Conservation (phyloP, 2,888 invertebrate species). For the Ethmia dodecea region DNA sequence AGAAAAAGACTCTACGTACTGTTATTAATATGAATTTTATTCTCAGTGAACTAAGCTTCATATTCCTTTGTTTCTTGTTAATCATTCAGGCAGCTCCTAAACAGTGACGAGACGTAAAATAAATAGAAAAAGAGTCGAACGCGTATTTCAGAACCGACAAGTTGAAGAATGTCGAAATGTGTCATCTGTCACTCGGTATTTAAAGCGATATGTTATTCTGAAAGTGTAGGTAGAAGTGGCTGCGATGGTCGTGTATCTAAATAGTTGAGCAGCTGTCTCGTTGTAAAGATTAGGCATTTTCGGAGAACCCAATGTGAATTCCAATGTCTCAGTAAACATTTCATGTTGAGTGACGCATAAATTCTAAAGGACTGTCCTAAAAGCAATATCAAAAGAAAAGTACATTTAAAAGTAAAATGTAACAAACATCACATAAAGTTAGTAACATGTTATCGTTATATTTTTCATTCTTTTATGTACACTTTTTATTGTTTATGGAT, state of each 20-base stretch:
- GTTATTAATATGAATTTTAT: too few relatives aligned
- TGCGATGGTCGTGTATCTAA: slow-evolving; percentile 57
- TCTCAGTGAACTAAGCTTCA: slow-evolving; percentile 38
- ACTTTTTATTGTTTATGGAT: too few relatives aligned
- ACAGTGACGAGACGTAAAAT: slow-evolving; percentile 43
- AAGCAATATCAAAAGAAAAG: neutral
- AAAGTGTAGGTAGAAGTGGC: slow-evolving; percentile 49
- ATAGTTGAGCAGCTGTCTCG: slow-evolving; percentile 64
- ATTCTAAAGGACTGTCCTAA: slow-evolving; percentile 25
- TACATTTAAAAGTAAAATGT: too few relatives aligned
- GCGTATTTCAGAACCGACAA: slow-evolving; percentile 72
- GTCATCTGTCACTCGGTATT: slow-evolving; percentile 76
- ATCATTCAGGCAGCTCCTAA: slow-evolving; percentile 30
- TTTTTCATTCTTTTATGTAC: too few relatives aligned
- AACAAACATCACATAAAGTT: too few relatives aligned
- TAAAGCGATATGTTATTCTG: slow-evolving; percentile 75
- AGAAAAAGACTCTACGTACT: slow-evolving; percentile 34
- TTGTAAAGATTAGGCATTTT: slow-evolving; percentile 54
- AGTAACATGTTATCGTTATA: too few relatives aligned
- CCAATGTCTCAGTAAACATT: slow-evolving; percentile 37
- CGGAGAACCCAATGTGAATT: slow-evolving; percentile 53
- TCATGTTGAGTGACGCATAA: slow-evolving; percentile 32
- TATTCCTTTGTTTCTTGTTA: slow-evolving; percentile 16
- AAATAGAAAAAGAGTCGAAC: slow-evolving; percentile 52
- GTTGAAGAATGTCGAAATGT: slow-evolving; percentile 77